A percentile compares a stretch with the other conserved stretches of the same genome.
Conservation (phyloP, 2,113 vertebrate species). For the Aphyosemion australe region DNA sequence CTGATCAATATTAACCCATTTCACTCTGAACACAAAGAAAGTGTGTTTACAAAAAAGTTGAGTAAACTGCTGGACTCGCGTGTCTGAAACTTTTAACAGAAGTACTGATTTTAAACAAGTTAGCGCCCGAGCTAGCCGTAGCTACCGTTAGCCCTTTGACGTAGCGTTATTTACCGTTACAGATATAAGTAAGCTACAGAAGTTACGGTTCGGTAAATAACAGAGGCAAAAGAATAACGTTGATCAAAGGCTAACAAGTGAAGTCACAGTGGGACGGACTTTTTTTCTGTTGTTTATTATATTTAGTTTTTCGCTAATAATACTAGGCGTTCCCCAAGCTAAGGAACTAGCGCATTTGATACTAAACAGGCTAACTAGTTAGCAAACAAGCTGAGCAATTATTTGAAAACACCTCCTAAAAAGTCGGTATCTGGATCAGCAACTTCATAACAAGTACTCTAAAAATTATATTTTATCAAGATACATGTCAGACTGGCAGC, state of each 20-base stretch:
- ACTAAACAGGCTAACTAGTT: conserved; percentile 65
- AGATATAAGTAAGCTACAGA: neutral
- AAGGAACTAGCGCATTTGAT: conserved; percentile 71
- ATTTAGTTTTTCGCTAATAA: conserved; percentile 13
- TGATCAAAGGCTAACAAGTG: fast-evolving
- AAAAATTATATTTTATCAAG: neutral
- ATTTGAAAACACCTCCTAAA: conserved; percentile 25
- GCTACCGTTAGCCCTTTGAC: conserved; percentile 43
- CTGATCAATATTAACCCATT: neutral
- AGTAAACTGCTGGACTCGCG: too few relatives aligned
- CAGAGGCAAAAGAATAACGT: neutral
- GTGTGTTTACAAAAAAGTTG: neutral
- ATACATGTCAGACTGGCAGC: neutral
- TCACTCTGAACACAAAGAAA: neutral
- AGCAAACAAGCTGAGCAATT: conserved; percentile 68
- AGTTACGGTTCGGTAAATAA: neutral
- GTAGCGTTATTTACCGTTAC: conserved; percentile 32
- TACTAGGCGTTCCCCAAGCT: conserved; percentile 76
- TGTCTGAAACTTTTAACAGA: neutral
- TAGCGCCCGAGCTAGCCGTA: conserved; percentile 55
- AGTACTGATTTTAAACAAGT: conserved; percentile 8
- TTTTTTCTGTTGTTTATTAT: conserved; percentile 1
- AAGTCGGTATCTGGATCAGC: neutral
- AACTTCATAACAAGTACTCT: fast-evolving
- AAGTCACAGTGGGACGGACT: neutral